These are phyloP conservation scores for Corvus moneduloides DNA, from an alignment of 2,113 vertebrate genomes.

Conservation along the genomic window DNA sequence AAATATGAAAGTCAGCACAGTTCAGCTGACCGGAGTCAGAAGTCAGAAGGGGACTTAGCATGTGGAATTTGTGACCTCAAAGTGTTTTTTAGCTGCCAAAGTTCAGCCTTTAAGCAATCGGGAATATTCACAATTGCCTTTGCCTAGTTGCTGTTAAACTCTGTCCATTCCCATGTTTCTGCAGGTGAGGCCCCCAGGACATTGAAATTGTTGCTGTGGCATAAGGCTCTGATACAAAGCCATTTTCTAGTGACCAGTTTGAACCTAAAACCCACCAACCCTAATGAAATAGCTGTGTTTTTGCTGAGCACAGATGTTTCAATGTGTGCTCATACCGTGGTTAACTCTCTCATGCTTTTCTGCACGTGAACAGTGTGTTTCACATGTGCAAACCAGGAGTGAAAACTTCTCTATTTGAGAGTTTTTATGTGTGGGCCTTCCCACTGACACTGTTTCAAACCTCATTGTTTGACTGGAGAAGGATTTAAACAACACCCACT, in stretches of 20 bases:
- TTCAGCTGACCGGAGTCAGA: not conserved
- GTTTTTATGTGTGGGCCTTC: not conserved
- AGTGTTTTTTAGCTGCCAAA: not conserved
- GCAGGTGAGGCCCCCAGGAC: not conserved
- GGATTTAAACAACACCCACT: not conserved
- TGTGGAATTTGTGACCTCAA: not conserved
- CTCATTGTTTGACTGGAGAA: not conserved
- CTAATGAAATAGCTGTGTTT: not conserved
- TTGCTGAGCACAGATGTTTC: not conserved
- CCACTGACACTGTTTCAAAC: not conserved
- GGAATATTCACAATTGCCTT: not conserved
- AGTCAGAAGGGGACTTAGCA: not conserved
- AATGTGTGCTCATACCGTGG: not conserved
- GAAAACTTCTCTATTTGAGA: not conserved
- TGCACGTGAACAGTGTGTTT: not conserved
- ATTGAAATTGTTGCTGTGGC: not conserved
- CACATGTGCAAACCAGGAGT: not conserved
- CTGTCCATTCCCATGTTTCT: not conserved
- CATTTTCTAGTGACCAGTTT: not conserved
- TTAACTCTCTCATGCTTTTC: not conserved
- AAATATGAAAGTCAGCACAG: not conserved
- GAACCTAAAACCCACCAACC: accelerated
- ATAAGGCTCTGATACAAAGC: not conserved
- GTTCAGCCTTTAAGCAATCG: not conserved
- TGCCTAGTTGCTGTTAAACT: not conserved